Conservation (phyloP, 2,888 invertebrate genomes). For the Pyrgus malvae region DNA sequence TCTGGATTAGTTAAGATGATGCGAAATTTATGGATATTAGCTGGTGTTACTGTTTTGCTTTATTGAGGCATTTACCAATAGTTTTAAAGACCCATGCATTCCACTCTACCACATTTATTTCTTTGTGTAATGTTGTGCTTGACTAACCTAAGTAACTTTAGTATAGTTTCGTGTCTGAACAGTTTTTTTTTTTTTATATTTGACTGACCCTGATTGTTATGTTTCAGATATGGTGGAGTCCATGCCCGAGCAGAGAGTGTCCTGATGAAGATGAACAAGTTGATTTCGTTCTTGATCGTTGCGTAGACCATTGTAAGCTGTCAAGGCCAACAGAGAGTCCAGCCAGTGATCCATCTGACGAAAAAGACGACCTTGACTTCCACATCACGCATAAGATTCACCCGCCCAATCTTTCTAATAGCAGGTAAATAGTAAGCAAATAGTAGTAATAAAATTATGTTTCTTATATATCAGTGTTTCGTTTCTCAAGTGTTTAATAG, state of each 20-base stretch:
- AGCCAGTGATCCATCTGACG: slow-evolving; percentile 61
- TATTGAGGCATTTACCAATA: too few species aligned
- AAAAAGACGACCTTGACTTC: slow-evolving; percentile 79
- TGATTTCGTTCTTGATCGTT: slow-evolving; percentile 87
- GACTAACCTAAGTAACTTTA: too few species aligned
- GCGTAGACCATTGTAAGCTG: slow-evolving; percentile 87
- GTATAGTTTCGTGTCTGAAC: too few species aligned
- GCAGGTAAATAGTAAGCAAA: slow-evolving; percentile 47
- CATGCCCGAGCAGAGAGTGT: slow-evolving; percentile 90
- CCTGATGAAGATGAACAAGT: slow-evolving; percentile 88
- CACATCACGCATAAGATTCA: slow-evolving; percentile 77
- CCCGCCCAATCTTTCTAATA: slow-evolving; percentile 63
- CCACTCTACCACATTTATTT: too few species aligned
- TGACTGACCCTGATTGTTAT: neutral
- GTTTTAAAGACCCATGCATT: too few species aligned
- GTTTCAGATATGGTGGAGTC: slow-evolving; percentile 91
- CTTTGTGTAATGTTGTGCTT: too few species aligned
- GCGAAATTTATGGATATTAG: slow-evolving; percentile 53
- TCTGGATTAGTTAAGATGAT: slow-evolving; percentile 73
- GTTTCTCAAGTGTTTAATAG: too few species aligned
- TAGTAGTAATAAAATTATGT: too few species aligned
- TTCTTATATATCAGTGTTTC: too few species aligned
- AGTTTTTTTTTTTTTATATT: too few species aligned
- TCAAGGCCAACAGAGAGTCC: slow-evolving; percentile 68
- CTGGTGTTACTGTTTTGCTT: neutral